Evolutionary conservation across 2,888 invertebrate genomes (phyloP).

Genomic region (Clunio marinus): DNA sequence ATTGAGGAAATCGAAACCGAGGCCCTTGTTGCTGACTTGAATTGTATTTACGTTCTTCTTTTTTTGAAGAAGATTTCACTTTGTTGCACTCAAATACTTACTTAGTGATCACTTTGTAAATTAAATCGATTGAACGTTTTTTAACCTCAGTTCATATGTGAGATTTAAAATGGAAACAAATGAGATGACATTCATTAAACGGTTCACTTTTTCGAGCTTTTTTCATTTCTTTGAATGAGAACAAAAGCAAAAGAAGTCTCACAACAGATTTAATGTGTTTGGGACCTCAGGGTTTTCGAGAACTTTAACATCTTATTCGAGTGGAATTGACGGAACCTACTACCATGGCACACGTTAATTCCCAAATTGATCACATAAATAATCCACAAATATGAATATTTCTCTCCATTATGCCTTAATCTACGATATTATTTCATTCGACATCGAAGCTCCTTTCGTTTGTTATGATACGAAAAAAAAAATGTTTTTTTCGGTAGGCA

Average conservation of each 20-base stretch:
- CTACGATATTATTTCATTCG: constrained; percentile 17
- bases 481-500: too few relatives aligned
- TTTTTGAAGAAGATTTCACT: background rate
- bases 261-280: constrained; percentile 4
- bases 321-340: background rate
- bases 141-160: background rate
- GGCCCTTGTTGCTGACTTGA: background rate
- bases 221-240: background rate
- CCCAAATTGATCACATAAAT: constrained; percentile 38
- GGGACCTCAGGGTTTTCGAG: constrained; percentile 5
- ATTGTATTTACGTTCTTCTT: background rate
- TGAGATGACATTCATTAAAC: constrained; percentile 36
- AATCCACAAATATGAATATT: constrained; percentile 24
- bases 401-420: constrained; percentile 27
- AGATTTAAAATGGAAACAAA: constrained; percentile 35
- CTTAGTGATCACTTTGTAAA: too few relatives aligned
- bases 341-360: constrained; percentile 6
- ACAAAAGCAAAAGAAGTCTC: constrained; percentile 9
- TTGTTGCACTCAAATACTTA: background rate
- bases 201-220: constrained; percentile 12
- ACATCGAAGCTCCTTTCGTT: background rate
- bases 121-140: background rate
- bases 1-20: constrained; percentile 19
- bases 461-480: background rate
- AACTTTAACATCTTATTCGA: constrained; percentile 27